phyloP scores from a whole-genome alignment of 2,113 vertebrate species.

The Elachura formosa region DNA sequence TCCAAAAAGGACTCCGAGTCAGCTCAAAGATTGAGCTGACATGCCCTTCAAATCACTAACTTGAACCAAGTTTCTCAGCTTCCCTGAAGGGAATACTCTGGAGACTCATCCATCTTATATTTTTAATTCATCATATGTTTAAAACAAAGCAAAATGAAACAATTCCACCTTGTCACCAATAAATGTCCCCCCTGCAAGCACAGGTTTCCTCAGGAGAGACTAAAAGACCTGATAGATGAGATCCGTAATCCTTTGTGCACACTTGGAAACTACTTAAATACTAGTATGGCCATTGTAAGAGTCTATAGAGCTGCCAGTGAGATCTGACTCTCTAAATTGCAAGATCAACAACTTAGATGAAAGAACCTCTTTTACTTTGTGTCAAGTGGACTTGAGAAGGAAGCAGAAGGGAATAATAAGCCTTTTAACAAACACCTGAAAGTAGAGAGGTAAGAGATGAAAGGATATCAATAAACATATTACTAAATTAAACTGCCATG shows the following conservation, averaged over 20 bases:
- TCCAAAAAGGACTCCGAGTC: background rate
- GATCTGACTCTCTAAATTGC: background rate
- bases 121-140: background rate
- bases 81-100: background rate
- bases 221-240: background rate
- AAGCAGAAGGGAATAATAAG: background rate
- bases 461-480: background rate
- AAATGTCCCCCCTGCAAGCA: background rate
- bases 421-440: slow-evolving; percentile 5
- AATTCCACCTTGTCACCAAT: background rate
- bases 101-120: background rate
- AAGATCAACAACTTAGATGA: background rate
- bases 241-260: background rate
- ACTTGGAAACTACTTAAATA: background rate
- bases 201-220: background rate
- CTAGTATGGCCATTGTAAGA: background rate
- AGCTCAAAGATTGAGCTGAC: background rate
- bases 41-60: background rate
- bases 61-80: background rate
- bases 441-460: background rate
- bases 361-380: background rate
- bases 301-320: background rate
- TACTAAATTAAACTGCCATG: background rate
- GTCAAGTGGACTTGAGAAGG: background rate
- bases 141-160: background rate